Conservation (phyloP, 23 tunicate genomes). For the Clavelina lepadiformis region DNA sequence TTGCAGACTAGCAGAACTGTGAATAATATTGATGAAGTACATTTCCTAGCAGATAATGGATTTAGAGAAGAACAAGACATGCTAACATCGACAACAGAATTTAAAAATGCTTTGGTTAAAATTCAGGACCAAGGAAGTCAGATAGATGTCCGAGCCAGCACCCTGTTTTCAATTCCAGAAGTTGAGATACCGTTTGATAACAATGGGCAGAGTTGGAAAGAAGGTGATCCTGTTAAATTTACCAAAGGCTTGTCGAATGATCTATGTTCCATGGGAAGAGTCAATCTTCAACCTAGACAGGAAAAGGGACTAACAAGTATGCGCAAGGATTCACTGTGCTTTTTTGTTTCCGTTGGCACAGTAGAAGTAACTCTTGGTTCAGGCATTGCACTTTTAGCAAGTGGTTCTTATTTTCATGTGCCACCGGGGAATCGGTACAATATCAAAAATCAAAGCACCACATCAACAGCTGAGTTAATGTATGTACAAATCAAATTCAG, state of each 20-base stretch:
- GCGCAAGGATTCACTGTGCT: conserved; percentile 11
- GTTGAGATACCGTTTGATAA: not conserved
- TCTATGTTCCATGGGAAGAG: conserved; percentile 19
- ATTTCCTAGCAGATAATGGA: too few species aligned
- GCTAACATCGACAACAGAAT: too few species aligned
- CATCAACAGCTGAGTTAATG: not conserved
- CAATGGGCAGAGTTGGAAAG: not conserved
- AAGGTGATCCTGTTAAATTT: conserved; percentile 8
- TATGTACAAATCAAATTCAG: conserved; percentile 14
- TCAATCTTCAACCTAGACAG: conserved; percentile 14
- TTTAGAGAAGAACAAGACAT: too few species aligned
- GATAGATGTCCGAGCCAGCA: not conserved
- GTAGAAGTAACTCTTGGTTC: conserved; percentile 2
- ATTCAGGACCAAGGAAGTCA: not conserved
- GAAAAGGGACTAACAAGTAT: conserved; percentile 19
- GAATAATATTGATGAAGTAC: too few species aligned
- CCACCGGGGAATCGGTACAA: conserved; percentile 19
- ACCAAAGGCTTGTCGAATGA: conserved; percentile 19
- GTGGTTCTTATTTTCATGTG: conserved; percentile 9
- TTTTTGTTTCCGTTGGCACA: conserved; percentile 4
- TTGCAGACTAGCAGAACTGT: too few species aligned
- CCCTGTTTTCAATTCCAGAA: conserved; percentile 7
- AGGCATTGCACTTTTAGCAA: not conserved
- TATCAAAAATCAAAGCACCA: conserved; percentile 1
- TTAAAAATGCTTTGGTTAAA: not conserved